Evolutionary conservation across 2,888 invertebrate species (phyloP).

Genomic region (Drosophila kambysellisi): DNA sequence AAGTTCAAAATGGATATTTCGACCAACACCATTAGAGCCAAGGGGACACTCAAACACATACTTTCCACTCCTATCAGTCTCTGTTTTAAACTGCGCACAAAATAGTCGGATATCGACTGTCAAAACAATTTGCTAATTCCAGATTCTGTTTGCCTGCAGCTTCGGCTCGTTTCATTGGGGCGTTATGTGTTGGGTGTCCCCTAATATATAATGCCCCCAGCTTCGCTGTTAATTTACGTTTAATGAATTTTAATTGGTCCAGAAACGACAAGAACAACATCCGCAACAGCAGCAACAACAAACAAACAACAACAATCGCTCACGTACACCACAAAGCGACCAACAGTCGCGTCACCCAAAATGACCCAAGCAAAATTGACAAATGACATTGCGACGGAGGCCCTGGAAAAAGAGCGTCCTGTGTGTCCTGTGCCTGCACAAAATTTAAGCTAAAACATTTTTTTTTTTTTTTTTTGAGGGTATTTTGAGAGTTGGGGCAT

Average conservation of each 20-base stretch:
- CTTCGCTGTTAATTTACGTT: conserved; percentile 76
- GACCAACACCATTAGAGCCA: not conserved
- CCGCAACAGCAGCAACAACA: conserved; percentile 29
- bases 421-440: conserved; percentile 31
- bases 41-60: not conserved
- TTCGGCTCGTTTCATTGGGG: conserved; percentile 26
- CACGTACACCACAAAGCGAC: conserved; percentile 69
- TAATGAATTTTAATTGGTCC: conserved; percentile 77
- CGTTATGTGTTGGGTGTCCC: conserved; percentile 19
- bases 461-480: not conserved
- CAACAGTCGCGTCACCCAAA: conserved; percentile 45
- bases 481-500: not conserved
- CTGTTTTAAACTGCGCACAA: conserved; percentile 14
- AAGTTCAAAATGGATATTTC: not conserved
- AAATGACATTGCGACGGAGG: conserved; percentile 66
- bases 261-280: conserved; percentile 37
- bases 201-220: conserved; percentile 59
- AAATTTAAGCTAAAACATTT: conserved; percentile 38
- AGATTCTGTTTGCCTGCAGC: conserved; percentile 49
- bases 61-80: not conserved
- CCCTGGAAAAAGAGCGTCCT: conserved; percentile 35
- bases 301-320: conserved; percentile 44
- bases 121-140: conserved; percentile 51
- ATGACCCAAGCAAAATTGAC: conserved; percentile 68
- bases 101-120: conserved; percentile 43